Percentiles rank a stretch among this genome's conserved stretches.
These are phyloP conservation scores for Tragelaphus strepsiceros DNA, from an alignment of 2,113 vertebrate genomes.

Conservation along the genomic window DNA sequence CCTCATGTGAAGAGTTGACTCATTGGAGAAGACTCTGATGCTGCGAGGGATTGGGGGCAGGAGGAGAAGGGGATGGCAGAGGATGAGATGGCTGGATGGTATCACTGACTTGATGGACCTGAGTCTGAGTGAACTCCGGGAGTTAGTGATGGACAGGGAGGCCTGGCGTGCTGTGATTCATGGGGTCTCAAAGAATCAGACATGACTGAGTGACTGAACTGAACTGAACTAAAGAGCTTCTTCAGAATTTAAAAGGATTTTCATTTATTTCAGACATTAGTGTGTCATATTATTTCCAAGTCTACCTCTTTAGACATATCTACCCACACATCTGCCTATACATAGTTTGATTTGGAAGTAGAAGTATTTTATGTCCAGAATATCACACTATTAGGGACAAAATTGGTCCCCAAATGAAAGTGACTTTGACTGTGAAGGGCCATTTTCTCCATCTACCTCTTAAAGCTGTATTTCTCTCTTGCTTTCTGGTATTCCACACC, in stretches of 20 bases:
- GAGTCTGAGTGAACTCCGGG: too few relatives aligned
- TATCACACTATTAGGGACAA: not conserved
- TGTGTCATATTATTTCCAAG: not conserved
- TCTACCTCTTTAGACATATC: not conserved
- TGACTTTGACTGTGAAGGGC: not conserved
- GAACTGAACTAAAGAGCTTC: not conserved
- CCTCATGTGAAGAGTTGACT: too few relatives aligned
- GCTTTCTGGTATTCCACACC: not conserved
- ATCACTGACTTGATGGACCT: too few relatives aligned
- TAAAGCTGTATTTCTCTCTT: not conserved
- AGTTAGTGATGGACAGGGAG: too few relatives aligned
- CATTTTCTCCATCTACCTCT: not conserved
- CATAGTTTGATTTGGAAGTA: not conserved
- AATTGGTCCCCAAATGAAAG: not conserved
- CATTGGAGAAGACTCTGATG: too few relatives aligned
- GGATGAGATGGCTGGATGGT: too few relatives aligned
- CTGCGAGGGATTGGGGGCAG: too few relatives aligned
- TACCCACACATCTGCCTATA: not conserved
- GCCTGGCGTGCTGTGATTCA: too few relatives aligned
- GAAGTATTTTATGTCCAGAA: constrained; percentile 1
- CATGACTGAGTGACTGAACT: too few relatives aligned
- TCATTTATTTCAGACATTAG: not conserved
- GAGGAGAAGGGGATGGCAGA: too few relatives aligned
- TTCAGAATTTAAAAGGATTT: not conserved
- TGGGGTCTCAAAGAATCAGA: too few relatives aligned